Evolutionary conservation across 2,888 invertebrate genomes (phyloP), one percentile per base, ranked within the genome.

Genomic region (Poecilobothrus nobilitatus): DNA sequence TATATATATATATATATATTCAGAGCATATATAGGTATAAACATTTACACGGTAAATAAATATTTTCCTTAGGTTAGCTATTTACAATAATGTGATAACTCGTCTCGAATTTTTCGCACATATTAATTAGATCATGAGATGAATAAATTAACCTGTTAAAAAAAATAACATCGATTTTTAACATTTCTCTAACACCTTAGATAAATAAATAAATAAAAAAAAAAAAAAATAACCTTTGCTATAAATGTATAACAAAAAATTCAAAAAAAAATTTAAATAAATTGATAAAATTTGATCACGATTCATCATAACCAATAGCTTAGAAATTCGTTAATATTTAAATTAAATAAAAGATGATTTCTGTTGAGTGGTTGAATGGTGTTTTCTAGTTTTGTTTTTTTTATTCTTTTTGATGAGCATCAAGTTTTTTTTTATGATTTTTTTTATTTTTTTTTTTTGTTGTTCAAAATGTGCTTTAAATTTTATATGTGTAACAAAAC

Each of bases 91-190:
- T 53, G 53, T 53, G 53, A 53, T 53, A 53, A 53, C 15, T 53
- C 53, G 53, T 53, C 53, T 53, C 53, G 53, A 53, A 53, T 53
- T 53, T 53, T 53, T 53, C 53, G 53, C 53, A 53, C 53, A 53
- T 53, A 53, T 53, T 53, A 53, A 53, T 53, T 53, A 53, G 53
- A 53, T 53, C 53, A 53, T 53, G 53, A 53, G 53, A 53, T 53
- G 53, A 53, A 53, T 53, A 53, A 53, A 53, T 53, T 53, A 53
- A 53, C 53, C 53, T 53, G 53, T 53, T 53, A 53, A 53, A 53
- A 27, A 53, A 53, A 53, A 53, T 53, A 53, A 53, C 53, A 12
- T 12, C 53, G 53, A 53, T 15, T 53, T 53, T 53, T 53, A 53
- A 53, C 53, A 53, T 53, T 53, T 53, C 53, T 9, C 53, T 53